A percentile compares a stretch with the other conserved stretches of the same genome.
These are phyloP conservation scores for Origma solitaria DNA, from an alignment of 2,113 vertebrate genomes.

Conservation along the genomic window DNA sequence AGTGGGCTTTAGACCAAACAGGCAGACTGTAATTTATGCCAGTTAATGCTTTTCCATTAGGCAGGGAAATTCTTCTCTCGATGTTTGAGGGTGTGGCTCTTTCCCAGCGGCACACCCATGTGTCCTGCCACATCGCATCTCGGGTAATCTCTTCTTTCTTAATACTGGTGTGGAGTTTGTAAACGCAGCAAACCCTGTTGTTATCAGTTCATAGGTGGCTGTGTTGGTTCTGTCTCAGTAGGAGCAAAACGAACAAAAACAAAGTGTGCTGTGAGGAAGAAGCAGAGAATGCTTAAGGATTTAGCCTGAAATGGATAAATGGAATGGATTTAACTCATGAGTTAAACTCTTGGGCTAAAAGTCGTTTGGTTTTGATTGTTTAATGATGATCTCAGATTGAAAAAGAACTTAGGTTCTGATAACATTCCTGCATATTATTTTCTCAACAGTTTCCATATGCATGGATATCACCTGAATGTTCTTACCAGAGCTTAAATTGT, in stretches of 20 bases:
- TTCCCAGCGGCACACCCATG: background rate
- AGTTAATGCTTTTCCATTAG: background rate
- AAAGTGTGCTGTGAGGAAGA: background rate
- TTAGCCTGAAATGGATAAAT: background rate
- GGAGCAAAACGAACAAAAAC: background rate
- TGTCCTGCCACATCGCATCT: background rate
- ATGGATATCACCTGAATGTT: constrained; percentile 61
- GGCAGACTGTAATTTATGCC: background rate
- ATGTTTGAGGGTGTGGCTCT: background rate
- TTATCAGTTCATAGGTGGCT: background rate
- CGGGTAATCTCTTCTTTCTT: background rate
- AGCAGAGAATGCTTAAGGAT: background rate
- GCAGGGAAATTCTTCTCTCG: background rate
- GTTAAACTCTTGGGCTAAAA: background rate
- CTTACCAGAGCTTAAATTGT: background rate
- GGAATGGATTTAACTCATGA: no score
- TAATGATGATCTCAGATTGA: background rate
- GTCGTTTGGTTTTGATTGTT: background rate
- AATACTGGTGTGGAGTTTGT: background rate
- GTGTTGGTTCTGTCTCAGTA: background rate
- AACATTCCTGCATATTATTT: background rate
- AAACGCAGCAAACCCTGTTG: background rate
- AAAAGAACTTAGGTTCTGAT: background rate
- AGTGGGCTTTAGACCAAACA: background rate
- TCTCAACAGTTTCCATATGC: constrained; percentile 45